A percentile compares a stretch with the other conserved stretches of the same genome.
Conservation (phyloP, 2,888 invertebrate genomes). For the Mesorhabditis spiculigera region DNA sequence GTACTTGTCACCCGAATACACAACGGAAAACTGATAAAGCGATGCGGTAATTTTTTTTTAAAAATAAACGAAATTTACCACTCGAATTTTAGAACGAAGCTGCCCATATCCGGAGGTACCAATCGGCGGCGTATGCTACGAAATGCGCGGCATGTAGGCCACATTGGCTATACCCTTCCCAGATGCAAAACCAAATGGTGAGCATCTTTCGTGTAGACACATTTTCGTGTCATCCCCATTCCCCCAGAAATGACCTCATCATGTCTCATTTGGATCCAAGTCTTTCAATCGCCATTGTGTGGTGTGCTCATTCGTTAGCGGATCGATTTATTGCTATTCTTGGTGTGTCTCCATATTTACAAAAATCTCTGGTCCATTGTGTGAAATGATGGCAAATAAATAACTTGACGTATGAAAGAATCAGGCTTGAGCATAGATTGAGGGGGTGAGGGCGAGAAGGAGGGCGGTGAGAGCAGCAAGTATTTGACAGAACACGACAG, state of each 20-base stretch:
- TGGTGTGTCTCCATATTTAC: too few relatives aligned
- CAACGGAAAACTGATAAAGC: constrained; percentile 32
- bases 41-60: constrained; percentile 27
- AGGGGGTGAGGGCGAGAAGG: constrained; percentile 14
- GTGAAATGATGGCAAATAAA: too few relatives aligned
- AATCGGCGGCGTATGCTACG: constrained; percentile 44
- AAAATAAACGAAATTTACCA: background rate
- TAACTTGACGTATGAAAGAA: background rate
- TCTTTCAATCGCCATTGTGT: too few relatives aligned
- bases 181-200: too few relatives aligned
- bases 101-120: constrained; percentile 41
- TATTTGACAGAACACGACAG: constrained; percentile 28
- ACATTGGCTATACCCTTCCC: background rate
- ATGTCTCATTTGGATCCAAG: too few relatives aligned
- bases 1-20: constrained; percentile 35
- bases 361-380: too few relatives aligned
- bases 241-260: too few relatives aligned
- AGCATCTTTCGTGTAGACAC: too few relatives aligned
- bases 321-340: too few relatives aligned
- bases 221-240: too few relatives aligned
- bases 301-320: too few relatives aligned
- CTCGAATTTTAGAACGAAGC: constrained; percentile 33
- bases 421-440: background rate
- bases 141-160: constrained; percentile 18
- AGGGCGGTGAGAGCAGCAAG: constrained; percentile 22